phyloP scores from a whole-genome alignment of 2,888 invertebrate genomes.

The Cheilosia variabilis region DNA sequence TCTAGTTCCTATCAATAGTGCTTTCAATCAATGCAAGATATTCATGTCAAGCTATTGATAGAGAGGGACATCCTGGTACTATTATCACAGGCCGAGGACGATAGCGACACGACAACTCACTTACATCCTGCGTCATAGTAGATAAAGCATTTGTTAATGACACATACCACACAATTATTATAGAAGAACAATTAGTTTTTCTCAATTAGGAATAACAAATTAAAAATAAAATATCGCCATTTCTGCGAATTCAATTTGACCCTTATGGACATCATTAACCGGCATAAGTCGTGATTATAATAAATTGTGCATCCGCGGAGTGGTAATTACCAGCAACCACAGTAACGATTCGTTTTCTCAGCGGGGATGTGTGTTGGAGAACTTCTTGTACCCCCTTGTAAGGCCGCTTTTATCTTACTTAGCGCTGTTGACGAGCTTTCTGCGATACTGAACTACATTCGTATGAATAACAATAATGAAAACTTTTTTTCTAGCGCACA shows the following conservation, averaged over 20 bases:
- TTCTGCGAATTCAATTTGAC: constrained; percentile 39
- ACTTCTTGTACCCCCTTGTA: constrained; percentile 8
- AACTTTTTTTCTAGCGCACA: constrained; percentile 3
- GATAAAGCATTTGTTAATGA: too few relatives aligned
- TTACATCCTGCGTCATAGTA: too few relatives aligned
- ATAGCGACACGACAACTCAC: too few relatives aligned
- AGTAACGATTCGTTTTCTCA: not conserved
- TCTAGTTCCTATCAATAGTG: too few relatives aligned
- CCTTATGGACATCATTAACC: constrained; percentile 50
- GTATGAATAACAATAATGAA: constrained; percentile 24
- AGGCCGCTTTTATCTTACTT: constrained; percentile 11
- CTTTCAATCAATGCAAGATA: too few relatives aligned
- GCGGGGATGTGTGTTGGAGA: not conserved
- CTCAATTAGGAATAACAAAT: constrained; percentile 6
- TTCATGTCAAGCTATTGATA: too few relatives aligned
- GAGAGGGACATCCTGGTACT: too few relatives aligned
- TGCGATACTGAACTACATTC: constrained; percentile 58
- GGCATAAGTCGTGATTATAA: constrained; percentile 27
- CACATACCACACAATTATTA: not conserved
- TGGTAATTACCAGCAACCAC: constrained; percentile 30
- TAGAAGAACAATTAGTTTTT: not conserved
- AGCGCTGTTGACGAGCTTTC: constrained; percentile 1
- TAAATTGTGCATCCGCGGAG: constrained; percentile 42
- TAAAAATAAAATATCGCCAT: not conserved
- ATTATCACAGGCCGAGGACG: too few relatives aligned